Conservation (phyloP, 2,113 vertebrate genomes). For the Tautogolabrus adspersus region DNA sequence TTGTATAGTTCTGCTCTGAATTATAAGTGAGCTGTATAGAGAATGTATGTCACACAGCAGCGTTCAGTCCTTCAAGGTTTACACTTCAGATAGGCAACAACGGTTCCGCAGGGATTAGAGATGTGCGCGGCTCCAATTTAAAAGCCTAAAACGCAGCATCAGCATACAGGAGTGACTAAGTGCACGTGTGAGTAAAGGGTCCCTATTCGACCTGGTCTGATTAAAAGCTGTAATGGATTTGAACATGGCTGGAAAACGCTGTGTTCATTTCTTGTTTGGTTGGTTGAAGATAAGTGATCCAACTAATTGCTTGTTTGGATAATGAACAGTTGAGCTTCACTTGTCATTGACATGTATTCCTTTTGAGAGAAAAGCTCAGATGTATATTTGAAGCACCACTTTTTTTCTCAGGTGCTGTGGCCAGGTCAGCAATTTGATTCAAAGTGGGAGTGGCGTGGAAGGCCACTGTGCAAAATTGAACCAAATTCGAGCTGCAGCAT, state of each 20-base stretch:
- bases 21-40: slow-evolving; percentile 67
- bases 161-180: slow-evolving; percentile 43
- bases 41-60: slow-evolving; percentile 69
- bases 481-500: slow-evolving; percentile 74
- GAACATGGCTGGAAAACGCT: neutral
- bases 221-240: slow-evolving; percentile 37
- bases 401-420: slow-evolving; percentile 55
- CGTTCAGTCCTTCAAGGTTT: slow-evolving; percentile 73
- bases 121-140: slow-evolving; percentile 55
- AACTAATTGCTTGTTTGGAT: slow-evolving; percentile 37
- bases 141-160: slow-evolving; percentile 58
- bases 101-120: slow-evolving; percentile 54
- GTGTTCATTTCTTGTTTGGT: slow-evolving; percentile 41
- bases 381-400: slow-evolving; percentile 36
- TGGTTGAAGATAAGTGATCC: slow-evolving; percentile 29
- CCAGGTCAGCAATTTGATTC: slow-evolving; percentile 70
- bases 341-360: neutral
- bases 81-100: slow-evolving; percentile 67
- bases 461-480: slow-evolving; percentile 77
- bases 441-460: slow-evolving; percentile 68
- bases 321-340: slow-evolving; percentile 12
- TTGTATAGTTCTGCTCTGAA: slow-evolving; percentile 68
- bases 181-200: slow-evolving; percentile 7
- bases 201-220: slow-evolving; percentile 16
- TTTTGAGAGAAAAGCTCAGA: neutral